A percentile compares a stretch with the other conserved stretches of the same genome.
These are phyloP conservation scores for Caenorhabditis wallacei DNA, from an alignment of 2,888 invertebrate species.

Conservation along the genomic window DNA sequence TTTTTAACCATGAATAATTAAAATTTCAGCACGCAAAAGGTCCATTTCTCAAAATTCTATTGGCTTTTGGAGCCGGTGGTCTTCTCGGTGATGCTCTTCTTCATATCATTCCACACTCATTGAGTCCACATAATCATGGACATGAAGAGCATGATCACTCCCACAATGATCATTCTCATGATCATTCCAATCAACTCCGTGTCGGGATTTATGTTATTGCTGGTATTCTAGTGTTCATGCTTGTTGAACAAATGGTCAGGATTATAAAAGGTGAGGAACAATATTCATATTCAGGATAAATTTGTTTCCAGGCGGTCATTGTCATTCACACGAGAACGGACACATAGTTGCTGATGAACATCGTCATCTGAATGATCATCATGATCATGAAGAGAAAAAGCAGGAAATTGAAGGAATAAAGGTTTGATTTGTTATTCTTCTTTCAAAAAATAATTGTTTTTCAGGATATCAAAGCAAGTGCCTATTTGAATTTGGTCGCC, in stretches of 20 bases:
- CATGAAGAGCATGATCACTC: conserved; percentile 85
- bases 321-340: conserved; percentile 85
- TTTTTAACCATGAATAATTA: not conserved
- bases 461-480: conserved; percentile 87
- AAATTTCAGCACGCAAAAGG: conserved; percentile 87
- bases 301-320: conserved; percentile 86
- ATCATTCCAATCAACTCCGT: conserved; percentile 46
- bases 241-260: conserved; percentile 92
- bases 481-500: conserved; percentile 96
- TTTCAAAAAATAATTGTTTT: not conserved
- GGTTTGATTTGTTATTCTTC: not conserved
- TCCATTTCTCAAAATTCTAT: conserved; percentile 89
- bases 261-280: conserved; percentile 87
- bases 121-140: conserved; percentile 23
- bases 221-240: conserved; percentile 77
- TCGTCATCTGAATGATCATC: conserved; percentile 31
- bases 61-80: conserved; percentile 92
- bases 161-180: conserved; percentile 54
- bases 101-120: conserved; percentile 97
- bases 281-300: too few relatives aligned
- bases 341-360: conserved; percentile 56
- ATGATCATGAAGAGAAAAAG: conserved; percentile 30
- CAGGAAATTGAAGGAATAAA: conserved; percentile 21
- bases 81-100: conserved; percentile 97
- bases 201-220: conserved; percentile 51